A percentile compares a stretch with the other conserved stretches of the same genome.
These are phyloP conservation scores for Martes martes DNA, from an alignment of 2,113 vertebrate species.

Conservation along the genomic window DNA sequence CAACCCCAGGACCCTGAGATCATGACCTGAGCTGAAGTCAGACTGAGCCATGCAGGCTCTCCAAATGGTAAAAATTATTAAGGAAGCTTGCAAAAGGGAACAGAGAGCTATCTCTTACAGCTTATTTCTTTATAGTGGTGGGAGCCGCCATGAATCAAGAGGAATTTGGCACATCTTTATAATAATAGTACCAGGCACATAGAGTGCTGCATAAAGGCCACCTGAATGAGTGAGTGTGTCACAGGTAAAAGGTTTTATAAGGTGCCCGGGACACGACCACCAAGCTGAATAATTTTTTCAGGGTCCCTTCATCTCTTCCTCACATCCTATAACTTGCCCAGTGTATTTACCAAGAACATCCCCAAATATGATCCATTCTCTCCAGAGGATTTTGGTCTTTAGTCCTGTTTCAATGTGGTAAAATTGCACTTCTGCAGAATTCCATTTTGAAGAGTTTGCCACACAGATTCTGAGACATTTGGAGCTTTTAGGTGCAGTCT, in stretches of 20 bases:
- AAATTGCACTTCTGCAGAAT: background rate
- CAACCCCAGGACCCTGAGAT: background rate
- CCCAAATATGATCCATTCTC: background rate
- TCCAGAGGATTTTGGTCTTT: background rate
- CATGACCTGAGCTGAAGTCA: background rate
- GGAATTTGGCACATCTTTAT: background rate
- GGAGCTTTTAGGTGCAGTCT: background rate
- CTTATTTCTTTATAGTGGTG: background rate
- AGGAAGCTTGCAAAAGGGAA: background rate
- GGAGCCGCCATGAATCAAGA: background rate
- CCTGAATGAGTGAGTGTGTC: background rate
- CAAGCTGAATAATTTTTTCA: background rate
- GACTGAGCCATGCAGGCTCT: background rate
- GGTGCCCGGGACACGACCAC: background rate
- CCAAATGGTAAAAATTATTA: background rate
- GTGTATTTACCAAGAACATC: background rate
- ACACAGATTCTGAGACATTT: background rate
- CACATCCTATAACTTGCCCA: background rate
- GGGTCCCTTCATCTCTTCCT: background rate
- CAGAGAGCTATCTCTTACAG: background rate
- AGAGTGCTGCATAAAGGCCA: background rate
- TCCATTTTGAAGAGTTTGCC: background rate
- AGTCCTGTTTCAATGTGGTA: background rate
- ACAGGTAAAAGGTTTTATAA: background rate
- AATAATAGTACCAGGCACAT: background rate